Evolutionary conservation across 2,797 vertebrate species (phyloP), one percentile per base, ranked within the genome.

Genomic region (Urosaurus nigricauda): DNA sequence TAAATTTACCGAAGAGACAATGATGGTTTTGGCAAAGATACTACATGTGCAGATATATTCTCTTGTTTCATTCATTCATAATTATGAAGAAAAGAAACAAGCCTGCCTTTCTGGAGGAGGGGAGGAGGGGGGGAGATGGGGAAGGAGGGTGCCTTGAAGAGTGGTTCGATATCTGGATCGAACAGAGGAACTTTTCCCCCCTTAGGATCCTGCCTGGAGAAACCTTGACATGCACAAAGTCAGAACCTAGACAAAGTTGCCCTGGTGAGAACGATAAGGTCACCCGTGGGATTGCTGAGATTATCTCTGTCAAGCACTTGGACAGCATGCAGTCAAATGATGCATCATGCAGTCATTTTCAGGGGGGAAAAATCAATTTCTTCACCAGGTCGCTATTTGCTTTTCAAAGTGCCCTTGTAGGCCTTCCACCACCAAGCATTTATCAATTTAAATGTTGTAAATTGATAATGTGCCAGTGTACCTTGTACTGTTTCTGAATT

Each of bases 361-460:
- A 90, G 97, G 96, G 96, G 95, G 96, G 95, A 79, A 47, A 97
- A 98, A 98, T 98, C 98, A 97, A 98, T 98, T 98, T 98, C 97
- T 98, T 97, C 96, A 97, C 97, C 97, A 97, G 97, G 97, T 98
- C 96, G 97, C 97, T 98, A 98, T 98, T 98, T 98, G 98, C 98
- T 98, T 98, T 98, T 98, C 98, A 98, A 98, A 98, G 98, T 98
- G 98, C 98, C 98, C 98, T 98, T 98, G 98, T 97, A 98, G 97
- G 97, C 97, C 96, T 97, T 97, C 88, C 96, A 97, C 97, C 96
- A 97, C 95, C 95, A 94, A 97, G 97, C 98, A 98, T 98, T 98
- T 98, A 98, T 98, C 98, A 98, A 98, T 98, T 98, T 98, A 98
- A 98, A 98, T 98, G 97, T 97, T 97, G 98, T 98, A 98, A 98